These are phyloP conservation scores for Dorcus parallelipipedus DNA, from an alignment of 2,888 invertebrate genomes.

Conservation along the genomic window DNA sequence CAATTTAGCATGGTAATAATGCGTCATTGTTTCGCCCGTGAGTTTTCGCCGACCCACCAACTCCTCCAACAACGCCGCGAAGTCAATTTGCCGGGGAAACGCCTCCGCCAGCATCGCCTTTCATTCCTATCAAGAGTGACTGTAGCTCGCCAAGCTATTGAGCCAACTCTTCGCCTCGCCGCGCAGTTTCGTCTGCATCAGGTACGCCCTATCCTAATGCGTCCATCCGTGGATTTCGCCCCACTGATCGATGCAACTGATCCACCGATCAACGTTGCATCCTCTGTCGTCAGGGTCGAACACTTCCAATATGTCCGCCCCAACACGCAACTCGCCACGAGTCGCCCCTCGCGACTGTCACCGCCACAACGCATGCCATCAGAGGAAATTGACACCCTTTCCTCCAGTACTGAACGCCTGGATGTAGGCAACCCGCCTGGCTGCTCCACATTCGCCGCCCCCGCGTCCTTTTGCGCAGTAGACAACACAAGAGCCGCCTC, in stretches of 20 bases:
- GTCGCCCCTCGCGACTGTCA: too few relatives aligned
- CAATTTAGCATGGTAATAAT: conserved; percentile 31
- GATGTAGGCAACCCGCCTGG: too few relatives aligned
- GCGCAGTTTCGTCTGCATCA: conserved; percentile 21
- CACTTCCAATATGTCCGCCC: conserved; percentile 13
- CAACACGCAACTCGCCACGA: too few relatives aligned
- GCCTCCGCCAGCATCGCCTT: conserved; percentile 19
- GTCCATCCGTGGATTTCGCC: conserved; percentile 25
- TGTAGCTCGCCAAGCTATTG: conserved; percentile 11
- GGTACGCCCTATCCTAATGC: conserved; percentile 17
- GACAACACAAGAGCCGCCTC: too few relatives aligned
- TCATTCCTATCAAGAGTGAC: conserved; percentile 29
- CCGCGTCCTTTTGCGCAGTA: too few relatives aligned
- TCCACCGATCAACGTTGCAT: conserved; percentile 21
- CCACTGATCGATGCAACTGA: conserved; percentile 7
- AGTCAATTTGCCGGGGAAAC: conserved; percentile 27
- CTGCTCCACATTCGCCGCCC: too few relatives aligned
- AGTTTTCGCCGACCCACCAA: conserved; percentile 29
- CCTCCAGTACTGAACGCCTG: too few relatives aligned
- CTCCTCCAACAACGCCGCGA: conserved; percentile 26
- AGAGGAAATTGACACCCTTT: too few relatives aligned
- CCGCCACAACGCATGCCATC: too few relatives aligned
- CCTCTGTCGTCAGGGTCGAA: conserved; percentile 24
- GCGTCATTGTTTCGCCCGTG: conserved; percentile 34
- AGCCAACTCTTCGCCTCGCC: conserved; percentile 2